Conservation (phyloP, 2,113 vertebrate genomes). For the Emydocephalus ijimae region DNA sequence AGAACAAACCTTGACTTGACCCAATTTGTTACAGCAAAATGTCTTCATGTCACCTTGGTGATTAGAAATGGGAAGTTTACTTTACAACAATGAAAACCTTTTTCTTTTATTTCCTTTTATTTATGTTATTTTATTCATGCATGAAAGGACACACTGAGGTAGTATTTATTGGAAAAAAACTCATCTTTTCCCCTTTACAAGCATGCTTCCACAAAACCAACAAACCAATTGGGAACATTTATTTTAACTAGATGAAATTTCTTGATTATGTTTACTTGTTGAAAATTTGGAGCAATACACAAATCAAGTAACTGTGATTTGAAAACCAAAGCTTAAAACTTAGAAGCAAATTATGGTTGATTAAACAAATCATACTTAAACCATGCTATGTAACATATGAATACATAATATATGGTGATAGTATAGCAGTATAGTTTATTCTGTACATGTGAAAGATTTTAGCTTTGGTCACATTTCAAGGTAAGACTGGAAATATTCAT, state of each 20-base stretch:
- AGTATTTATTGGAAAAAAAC: conserved; percentile 39
- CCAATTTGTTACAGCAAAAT: not conserved
- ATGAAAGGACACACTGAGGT: conserved; percentile 45
- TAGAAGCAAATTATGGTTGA: not conserved
- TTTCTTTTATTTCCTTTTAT: not conserved
- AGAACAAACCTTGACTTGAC: not conserved
- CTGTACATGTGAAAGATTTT: not conserved
- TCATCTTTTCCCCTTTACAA: not conserved
- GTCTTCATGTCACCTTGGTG: not conserved
- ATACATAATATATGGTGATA: not conserved
- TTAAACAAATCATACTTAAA: not conserved
- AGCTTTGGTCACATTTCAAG: not conserved
- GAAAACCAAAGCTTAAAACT: not conserved
- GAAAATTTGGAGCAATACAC: not conserved
- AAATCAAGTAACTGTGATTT: not conserved
- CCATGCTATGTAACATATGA: not conserved
- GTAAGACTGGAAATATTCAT: not conserved
- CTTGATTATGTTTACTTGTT: not conserved
- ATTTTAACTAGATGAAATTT: conserved; percentile 28
- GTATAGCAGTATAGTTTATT: not conserved
- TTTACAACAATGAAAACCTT: not conserved
- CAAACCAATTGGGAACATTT: conserved; percentile 44
- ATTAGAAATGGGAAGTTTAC: not conserved
- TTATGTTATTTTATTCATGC: not conserved
- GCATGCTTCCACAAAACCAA: conserved; percentile 35